These are phyloP conservation scores for Saccopteryx bilineata DNA, from an alignment of 2,113 vertebrate genomes.

Conservation along the genomic window DNA sequence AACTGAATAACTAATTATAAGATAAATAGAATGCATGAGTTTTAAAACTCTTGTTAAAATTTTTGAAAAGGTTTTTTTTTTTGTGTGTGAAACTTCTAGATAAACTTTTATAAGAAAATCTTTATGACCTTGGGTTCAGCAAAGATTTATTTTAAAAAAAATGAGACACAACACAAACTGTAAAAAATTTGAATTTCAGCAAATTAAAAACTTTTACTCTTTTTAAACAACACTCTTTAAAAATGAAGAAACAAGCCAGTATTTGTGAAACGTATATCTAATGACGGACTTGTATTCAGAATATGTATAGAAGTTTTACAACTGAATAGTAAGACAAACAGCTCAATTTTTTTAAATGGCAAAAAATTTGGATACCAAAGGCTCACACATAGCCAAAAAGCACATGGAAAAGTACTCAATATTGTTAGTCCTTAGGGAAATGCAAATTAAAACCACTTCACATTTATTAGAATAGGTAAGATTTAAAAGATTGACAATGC, in stretches of 20 bases:
- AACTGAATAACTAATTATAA: slow-evolving; percentile 51
- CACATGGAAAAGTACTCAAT: not conserved
- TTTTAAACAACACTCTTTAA: slow-evolving; percentile 41
- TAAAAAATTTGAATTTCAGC: slow-evolving; percentile 39
- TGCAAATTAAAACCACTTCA: slow-evolving; percentile 36
- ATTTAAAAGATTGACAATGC: not conserved
- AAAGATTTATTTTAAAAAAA: slow-evolving; percentile 21
- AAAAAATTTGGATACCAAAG: slow-evolving; percentile 41
- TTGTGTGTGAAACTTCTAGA: slow-evolving; percentile 37
- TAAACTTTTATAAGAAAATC: slow-evolving; percentile 57
- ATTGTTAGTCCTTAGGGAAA: slow-evolving; percentile 29
- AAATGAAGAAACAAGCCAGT: slow-evolving; percentile 39
- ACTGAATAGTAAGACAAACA: slow-evolving; percentile 13
- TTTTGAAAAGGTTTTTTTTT: slow-evolving; percentile 42
- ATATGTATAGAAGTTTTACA: slow-evolving; percentile 36
- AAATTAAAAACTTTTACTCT: slow-evolving; percentile 37
- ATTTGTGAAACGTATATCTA: not conserved
- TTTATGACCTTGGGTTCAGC: slow-evolving; percentile 32
- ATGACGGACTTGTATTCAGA: slow-evolving; percentile 27
- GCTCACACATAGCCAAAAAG: not conserved
- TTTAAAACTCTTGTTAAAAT: slow-evolving; percentile 52
- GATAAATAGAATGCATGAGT: slow-evolving; percentile 39
- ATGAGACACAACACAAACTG: not conserved
- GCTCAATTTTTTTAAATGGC: not conserved
- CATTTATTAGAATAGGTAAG: not conserved